phyloP scores from a whole-genome alignment of 2,888 invertebrate genomes.

The Scrobipalpa costella region DNA sequence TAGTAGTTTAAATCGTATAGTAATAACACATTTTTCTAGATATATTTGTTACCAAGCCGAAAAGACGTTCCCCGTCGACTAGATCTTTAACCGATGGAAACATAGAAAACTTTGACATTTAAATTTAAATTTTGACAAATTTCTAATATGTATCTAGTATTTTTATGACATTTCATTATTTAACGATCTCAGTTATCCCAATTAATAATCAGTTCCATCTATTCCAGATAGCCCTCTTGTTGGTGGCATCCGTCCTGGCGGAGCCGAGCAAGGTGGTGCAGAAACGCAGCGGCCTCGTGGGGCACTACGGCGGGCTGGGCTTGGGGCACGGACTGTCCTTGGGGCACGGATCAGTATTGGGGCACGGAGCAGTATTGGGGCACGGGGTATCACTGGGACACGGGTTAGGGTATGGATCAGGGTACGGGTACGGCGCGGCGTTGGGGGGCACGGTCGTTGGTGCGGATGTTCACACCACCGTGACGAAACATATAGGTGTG shows the following conservation, averaged over 20 bases:
- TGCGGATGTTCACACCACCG: conserved; percentile 74
- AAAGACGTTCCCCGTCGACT: too few relatives aligned
- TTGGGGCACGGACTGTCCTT: conserved; percentile 32
- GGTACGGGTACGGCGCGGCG: conserved; percentile 30
- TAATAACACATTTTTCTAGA: too few relatives aligned
- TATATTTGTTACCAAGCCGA: too few relatives aligned
- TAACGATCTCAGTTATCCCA: too few relatives aligned
- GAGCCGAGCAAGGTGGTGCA: conserved; percentile 72
- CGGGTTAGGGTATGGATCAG: conserved; percentile 37
- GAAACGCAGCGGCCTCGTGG: conserved; percentile 69
- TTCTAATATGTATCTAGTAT: too few relatives aligned
- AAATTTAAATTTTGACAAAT: too few relatives aligned
- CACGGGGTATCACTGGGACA: conserved; percentile 22
- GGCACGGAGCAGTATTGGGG: conserved; percentile 35
- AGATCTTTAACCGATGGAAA: too few relatives aligned
- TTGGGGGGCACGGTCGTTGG: conserved; percentile 65
- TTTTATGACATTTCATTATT: too few relatives aligned
- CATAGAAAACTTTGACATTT: too few relatives aligned
- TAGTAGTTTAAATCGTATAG: too few relatives aligned
- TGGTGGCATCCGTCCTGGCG: conserved; percentile 64
- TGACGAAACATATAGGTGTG: conserved; percentile 74
- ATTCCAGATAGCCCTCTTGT: conserved; percentile 63
- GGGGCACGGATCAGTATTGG: conserved; percentile 53
- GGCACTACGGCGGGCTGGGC: conserved; percentile 55
- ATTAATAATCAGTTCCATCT: too few relatives aligned